Evolutionary conservation across 37 sponge, comb jelly and placozoan genomes (phyloP).

Genomic region (Amphimedon queenslandica): DNA sequence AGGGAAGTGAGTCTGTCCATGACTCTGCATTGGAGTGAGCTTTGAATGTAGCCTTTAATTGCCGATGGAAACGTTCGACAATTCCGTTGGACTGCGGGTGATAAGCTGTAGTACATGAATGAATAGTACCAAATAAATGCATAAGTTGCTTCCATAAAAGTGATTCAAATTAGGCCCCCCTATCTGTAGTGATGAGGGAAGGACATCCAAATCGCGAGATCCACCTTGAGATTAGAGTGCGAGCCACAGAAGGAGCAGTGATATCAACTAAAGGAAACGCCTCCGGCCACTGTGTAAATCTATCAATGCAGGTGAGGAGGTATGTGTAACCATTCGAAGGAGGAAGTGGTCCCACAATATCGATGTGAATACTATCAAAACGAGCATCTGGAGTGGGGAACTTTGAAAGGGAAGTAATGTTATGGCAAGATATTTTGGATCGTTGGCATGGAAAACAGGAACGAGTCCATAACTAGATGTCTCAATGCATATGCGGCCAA

Average conservation of each 20-base stretch:
- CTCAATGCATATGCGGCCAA: constrained; percentile 51
- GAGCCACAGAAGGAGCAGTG: constrained; percentile 38
- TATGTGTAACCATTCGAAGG: constrained; percentile 46
- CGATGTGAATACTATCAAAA: constrained; percentile 47
- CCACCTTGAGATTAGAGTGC: no score
- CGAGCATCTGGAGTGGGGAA: constrained; percentile 38
- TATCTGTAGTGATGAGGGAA: no score
- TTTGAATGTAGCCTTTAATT: no score
- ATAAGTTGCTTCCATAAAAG: constrained; percentile 32
- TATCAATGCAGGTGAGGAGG: constrained; percentile 51
- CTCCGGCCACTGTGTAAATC: constrained; percentile 68
- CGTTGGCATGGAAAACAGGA: constrained; percentile 42
- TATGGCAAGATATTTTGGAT: constrained; percentile 31
- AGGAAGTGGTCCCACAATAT: constrained; percentile 59
- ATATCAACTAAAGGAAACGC: constrained; percentile 30
- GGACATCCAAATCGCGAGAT: constrained; percentile 42
- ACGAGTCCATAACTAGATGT: constrained; percentile 36
- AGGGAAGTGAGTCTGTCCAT: no score
- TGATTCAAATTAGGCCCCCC: no score
- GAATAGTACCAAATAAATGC: no score
- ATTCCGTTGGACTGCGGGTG: no score
- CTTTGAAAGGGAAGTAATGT: constrained; percentile 21
- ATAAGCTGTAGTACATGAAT: no score
- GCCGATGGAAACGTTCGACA: no score
- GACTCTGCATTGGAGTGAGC: no score